Conservation (phyloP, 1,140 invertebrate species). For the Drosophila punjabiensis region DNA sequence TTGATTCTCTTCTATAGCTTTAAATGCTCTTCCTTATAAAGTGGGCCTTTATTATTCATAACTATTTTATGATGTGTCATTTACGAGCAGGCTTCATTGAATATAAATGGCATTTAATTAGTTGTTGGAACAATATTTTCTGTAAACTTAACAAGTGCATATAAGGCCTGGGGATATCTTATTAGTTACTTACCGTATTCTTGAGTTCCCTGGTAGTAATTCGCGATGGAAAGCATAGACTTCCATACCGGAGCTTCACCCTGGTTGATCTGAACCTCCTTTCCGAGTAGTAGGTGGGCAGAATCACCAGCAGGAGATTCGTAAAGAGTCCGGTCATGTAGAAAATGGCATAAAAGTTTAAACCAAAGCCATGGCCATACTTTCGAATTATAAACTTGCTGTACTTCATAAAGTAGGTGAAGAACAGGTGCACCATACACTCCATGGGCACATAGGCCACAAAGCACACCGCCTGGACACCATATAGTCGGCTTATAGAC, state of each 20-base stretch:
- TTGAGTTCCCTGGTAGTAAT: conserved; percentile 29
- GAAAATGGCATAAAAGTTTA: conserved; percentile 16
- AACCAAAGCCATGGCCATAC: neutral
- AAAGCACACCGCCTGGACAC: conserved; percentile 50
- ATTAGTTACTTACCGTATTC: conserved; percentile 38
- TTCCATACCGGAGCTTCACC: neutral
- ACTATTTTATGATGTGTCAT: conserved; percentile 41
- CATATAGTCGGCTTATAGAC: conserved; percentile 28
- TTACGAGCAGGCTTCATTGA: conserved; percentile 4
- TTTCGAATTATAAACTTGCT: conserved; percentile 49
- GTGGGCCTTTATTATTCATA: conserved; percentile 4
- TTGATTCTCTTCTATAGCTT: neutral
- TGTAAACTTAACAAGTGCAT: neutral
- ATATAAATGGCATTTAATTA: conserved; percentile 14
- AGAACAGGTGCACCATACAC: conserved; percentile 49
- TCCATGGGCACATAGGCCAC: conserved; percentile 46
- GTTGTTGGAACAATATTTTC: neutral
- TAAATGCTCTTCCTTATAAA: conserved; percentile 5
- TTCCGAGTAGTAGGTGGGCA: conserved; percentile 36
- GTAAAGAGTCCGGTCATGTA: conserved; percentile 24
- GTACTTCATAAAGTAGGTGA: conserved; percentile 56
- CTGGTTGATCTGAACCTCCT: conserved; percentile 18
- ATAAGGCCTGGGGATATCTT: neutral
- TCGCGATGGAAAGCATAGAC: conserved; percentile 13
- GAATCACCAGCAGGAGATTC: conserved; percentile 50